phyloP scores from a whole-genome alignment of 1,140 invertebrate species.

The Drosophila sproati region DNA sequence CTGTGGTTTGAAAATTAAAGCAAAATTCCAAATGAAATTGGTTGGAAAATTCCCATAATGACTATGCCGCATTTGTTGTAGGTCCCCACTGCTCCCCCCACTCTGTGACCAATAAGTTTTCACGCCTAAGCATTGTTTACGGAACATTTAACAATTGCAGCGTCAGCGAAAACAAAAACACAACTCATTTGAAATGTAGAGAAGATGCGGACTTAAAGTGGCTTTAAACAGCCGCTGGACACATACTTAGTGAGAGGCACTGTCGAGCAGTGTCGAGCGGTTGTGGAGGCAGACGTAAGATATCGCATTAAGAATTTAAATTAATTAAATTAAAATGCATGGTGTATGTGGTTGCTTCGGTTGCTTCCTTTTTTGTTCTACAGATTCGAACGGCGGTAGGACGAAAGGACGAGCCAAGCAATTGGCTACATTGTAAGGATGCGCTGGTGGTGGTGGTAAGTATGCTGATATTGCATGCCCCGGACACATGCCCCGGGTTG shows the following conservation, averaged over 20 bases:
- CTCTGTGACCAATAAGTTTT: constrained; percentile 63
- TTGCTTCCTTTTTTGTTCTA: constrained; percentile 27
- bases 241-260: constrained; percentile 50
- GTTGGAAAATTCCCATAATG: constrained; percentile 63
- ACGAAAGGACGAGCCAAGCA: constrained; percentile 13
- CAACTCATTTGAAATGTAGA: constrained; percentile 51
- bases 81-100: neutral
- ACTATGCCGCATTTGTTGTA: constrained; percentile 20
- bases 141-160: constrained; percentile 77
- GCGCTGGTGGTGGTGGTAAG: neutral
- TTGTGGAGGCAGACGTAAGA: constrained; percentile 34
- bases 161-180: constrained; percentile 55
- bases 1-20: constrained; percentile 13
- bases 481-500: constrained; percentile 52
- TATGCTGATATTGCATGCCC: constrained; percentile 5
- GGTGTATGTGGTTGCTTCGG: constrained; percentile 41
- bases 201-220: constrained; percentile 15
- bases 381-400: constrained; percentile 23
- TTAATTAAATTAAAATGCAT: constrained; percentile 83
- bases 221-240: constrained; percentile 6
- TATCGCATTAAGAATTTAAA: constrained; percentile 82
- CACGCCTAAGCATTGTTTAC: constrained; percentile 73
- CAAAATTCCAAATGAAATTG: constrained; percentile 61
- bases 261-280: constrained; percentile 15
- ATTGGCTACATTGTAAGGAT: constrained; percentile 9